These are phyloP conservation scores for Cinclus mexicanus DNA, from an alignment of 2,113 vertebrate genomes.

Conservation along the genomic window DNA sequence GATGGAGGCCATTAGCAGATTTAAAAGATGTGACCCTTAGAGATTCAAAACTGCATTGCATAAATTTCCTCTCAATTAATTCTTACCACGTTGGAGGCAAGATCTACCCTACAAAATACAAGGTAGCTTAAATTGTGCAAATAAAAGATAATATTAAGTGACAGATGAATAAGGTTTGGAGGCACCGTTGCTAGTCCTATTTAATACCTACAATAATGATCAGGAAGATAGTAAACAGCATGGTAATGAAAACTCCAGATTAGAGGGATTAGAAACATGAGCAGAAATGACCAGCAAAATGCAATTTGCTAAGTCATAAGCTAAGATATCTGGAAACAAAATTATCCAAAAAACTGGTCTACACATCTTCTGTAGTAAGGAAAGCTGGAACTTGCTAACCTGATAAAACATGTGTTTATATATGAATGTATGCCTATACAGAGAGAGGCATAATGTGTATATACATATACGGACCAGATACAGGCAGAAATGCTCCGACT, in stretches of 20 bases:
- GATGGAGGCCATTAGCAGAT: background rate
- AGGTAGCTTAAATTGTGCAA: background rate
- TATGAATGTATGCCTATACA: background rate
- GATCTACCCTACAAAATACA: background rate
- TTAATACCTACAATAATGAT: background rate
- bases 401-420: background rate
- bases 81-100: background rate
- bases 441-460: background rate
- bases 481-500: background rate
- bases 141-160: background rate
- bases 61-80: background rate
- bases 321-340: background rate
- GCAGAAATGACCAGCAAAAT: background rate
- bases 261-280: background rate
- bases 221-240: background rate
- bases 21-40: background rate
- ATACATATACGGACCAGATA: background rate
- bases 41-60: background rate
- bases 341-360: background rate
- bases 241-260: background rate
- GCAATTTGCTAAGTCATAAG: background rate
- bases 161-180: background rate
- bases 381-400: background rate
- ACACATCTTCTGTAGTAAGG: background rate
- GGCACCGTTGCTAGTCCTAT: background rate